Evolutionary conservation across 2,888 invertebrate species (phyloP), one percentile per base, ranked within the genome.

Genomic region (Neocrepidodera transversa): DNA sequence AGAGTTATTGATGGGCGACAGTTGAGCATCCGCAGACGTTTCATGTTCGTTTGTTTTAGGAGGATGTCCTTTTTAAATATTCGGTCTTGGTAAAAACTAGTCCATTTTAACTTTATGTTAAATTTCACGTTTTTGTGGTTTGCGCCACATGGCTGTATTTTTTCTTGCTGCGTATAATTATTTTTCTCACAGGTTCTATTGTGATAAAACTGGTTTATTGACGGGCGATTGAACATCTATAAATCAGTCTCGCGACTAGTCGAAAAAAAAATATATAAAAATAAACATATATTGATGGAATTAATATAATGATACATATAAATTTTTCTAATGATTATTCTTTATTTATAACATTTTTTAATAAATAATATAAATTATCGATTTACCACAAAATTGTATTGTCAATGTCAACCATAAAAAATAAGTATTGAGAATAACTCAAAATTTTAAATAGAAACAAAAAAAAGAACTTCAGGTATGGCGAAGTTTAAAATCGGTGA

Each of bases 1-100:
- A 52, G 64, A 58, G 74, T 77, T 77, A 78, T 78, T 78, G 78
- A 78, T 78, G 77, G 69, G 69, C 75, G 78, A 78, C 78, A 78
- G 75, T 70, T 71, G 58, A 69, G 73, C 74, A 74, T 75, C 75
- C 72, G 76, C 77, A 76, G 76, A 75, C 53, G 53, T 42, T 52
- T 30, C 76, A 75, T 35, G 52, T 43, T 53, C 43, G 53, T 73
- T 75, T 68, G 75, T 71, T 73, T 74, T 69, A 72, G 43, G 47
- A 58, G 58, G 38, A 56, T 55, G 54, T 53, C 49, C 56, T 63
- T 70, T 70, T 68, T 65, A 60, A 32, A 56, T 56, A 47, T 50
- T 43, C 43, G 28, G 50, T 16, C 59, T 17, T 32, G 10, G 49
- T 43, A 68, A 68, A 68, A 70, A 70, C 61, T 60, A 38, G 66